Evolutionary conservation across 2,113 vertebrate genomes (phyloP).

Genomic region (Antennarius striatus): DNA sequence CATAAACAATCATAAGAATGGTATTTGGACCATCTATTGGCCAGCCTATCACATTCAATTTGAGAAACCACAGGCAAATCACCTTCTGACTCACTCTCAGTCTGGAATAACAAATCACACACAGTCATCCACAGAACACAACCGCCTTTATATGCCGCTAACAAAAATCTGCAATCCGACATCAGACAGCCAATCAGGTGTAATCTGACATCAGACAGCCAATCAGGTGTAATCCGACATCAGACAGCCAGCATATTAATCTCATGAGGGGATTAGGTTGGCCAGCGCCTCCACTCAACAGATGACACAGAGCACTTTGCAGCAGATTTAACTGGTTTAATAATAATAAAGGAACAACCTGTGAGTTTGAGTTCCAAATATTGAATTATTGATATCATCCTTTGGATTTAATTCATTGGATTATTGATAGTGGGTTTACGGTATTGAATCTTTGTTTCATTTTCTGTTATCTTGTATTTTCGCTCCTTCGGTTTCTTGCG

Average conservation of each 20-base stretch:
- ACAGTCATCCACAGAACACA: constrained; percentile 7
- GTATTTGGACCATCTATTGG: too few relatives aligned
- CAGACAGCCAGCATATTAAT: constrained; percentile 65
- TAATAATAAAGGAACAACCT: background rate
- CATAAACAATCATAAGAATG: background rate
- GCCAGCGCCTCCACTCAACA: constrained; percentile 17
- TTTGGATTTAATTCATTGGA: too few relatives aligned
- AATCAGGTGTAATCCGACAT: constrained; percentile 67
- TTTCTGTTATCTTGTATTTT: too few relatives aligned
- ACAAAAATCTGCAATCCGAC: constrained; percentile 55
- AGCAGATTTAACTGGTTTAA: background rate
- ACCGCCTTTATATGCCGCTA: constrained; percentile 23
- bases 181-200: constrained; percentile 54
- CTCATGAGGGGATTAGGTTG: constrained; percentile 65
- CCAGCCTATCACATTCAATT: too few relatives aligned
- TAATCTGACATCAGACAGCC: constrained; percentile 67
- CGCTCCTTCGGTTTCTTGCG: too few relatives aligned
- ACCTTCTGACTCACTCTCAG: too few relatives aligned
- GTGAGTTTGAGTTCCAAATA: too few relatives aligned
- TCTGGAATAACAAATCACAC: background rate
- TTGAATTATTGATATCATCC: too few relatives aligned
- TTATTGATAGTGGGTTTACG: too few relatives aligned
- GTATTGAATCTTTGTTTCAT: too few relatives aligned
- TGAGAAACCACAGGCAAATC: too few relatives aligned
- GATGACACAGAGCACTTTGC: background rate